A percentile compares a stretch with the other conserved stretches of the same genome.
These are phyloP conservation scores for Erannis defoliaria DNA, from an alignment of 2,888 invertebrate species.

Conservation along the genomic window DNA sequence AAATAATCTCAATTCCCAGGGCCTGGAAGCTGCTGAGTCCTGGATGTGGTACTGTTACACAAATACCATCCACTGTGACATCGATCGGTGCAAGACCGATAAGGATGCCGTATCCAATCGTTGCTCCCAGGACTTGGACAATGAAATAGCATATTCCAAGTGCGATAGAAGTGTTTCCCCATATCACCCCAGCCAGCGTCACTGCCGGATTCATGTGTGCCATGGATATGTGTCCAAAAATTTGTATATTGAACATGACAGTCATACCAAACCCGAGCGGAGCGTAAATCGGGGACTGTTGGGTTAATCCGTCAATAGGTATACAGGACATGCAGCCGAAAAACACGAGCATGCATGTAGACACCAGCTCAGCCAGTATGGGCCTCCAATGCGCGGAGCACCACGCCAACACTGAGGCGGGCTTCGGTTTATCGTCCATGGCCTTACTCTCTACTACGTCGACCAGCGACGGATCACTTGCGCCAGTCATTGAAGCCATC, in stretches of 20 bases:
- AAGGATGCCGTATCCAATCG: slow-evolving; percentile 89
- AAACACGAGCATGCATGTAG: slow-evolving; percentile 89
- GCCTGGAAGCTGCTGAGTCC: slow-evolving; percentile 83
- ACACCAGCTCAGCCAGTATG: slow-evolving; percentile 88
- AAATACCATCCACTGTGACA: slow-evolving; percentile 76
- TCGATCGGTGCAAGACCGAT: slow-evolving; percentile 77
- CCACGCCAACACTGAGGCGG: slow-evolving; percentile 50
- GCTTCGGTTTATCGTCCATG: slow-evolving; percentile 38
- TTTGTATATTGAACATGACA: slow-evolving; percentile 90
- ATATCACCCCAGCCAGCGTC: slow-evolving; percentile 88
- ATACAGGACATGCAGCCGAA: slow-evolving; percentile 92
- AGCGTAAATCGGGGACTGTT: slow-evolving; percentile 77
- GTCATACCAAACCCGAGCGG: slow-evolving; percentile 89
- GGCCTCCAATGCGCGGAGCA: slow-evolving; percentile 58
- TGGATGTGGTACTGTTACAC: slow-evolving; percentile 87
- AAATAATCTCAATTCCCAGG: slow-evolving; percentile 87
- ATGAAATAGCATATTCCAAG: slow-evolving; percentile 88
- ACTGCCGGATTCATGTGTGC: slow-evolving; percentile 93
- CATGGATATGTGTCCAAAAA: slow-evolving; percentile 92
- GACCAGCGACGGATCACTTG: slow-evolving; percentile 49
- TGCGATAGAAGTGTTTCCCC: slow-evolving; percentile 83
- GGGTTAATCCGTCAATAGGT: slow-evolving; percentile 68
- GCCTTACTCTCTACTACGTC: slow-evolving; percentile 54
- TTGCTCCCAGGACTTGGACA: slow-evolving; percentile 89
- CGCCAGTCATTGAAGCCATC: slow-evolving; percentile 40